phyloP scores from a whole-genome alignment of 2,888 invertebrate genomes.

The Lacanobia wlatinum region DNA sequence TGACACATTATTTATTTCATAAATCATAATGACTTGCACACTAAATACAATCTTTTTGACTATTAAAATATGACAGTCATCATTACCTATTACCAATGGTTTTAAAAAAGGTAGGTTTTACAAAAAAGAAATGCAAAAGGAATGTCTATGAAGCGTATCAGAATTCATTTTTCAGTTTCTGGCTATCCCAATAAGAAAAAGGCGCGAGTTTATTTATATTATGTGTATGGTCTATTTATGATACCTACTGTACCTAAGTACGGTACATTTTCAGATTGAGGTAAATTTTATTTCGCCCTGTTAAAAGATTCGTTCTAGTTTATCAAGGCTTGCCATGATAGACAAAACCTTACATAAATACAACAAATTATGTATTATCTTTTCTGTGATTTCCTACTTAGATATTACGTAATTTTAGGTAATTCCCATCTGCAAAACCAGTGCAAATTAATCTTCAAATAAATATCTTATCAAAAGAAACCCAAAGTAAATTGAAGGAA shows the following conservation, averaged over 20 bases:
- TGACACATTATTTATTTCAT: conserved; percentile 1
- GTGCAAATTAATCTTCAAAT: conserved; percentile 5
- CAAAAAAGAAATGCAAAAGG: neutral
- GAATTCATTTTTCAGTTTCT: too few species aligned
- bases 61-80: neutral
- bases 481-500: conserved; percentile 14
- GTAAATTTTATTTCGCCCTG: too few species aligned
- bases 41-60: neutral
- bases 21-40: conserved; percentile 3
- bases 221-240: too few species aligned
- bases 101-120: neutral
- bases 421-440: neutral
- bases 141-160: neutral
- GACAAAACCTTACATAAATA: neutral
- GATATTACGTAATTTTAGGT: conserved; percentile 23
- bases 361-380: conserved; percentile 26
- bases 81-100: neutral
- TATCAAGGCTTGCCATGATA: neutral
- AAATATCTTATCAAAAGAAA: conserved; percentile 24
- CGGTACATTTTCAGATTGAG: too few species aligned
- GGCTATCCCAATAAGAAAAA: too few species aligned
- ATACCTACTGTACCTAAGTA: too few species aligned
- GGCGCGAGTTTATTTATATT: too few species aligned
- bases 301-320: conserved; percentile 4
- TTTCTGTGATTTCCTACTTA: conserved; percentile 1